Conservation (phyloP, 2,113 vertebrate species). For the Onychostoma macrolepis region DNA sequence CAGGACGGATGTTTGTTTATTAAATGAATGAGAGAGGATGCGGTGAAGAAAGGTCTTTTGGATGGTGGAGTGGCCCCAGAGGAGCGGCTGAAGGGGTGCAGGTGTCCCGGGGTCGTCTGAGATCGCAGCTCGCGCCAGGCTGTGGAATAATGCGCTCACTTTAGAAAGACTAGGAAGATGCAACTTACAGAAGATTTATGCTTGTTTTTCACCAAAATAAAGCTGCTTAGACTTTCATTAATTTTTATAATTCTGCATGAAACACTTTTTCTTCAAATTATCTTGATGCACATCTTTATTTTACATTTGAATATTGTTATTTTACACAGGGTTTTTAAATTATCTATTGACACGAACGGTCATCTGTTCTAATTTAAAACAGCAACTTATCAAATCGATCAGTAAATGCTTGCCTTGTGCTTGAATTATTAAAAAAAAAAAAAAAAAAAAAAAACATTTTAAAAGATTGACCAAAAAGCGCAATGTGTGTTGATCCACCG, state of each 20-base stretch:
- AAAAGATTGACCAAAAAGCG: conserved; percentile 38
- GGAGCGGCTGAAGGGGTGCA: background rate
- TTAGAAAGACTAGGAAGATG: background rate
- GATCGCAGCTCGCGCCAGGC: background rate
- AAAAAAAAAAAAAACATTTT: background rate
- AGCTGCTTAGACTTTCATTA: background rate
- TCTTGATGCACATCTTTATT: background rate
- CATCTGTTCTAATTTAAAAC: background rate
- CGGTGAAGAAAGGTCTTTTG: background rate
- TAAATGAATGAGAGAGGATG: background rate
- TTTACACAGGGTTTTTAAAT: background rate
- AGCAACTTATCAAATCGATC: background rate
- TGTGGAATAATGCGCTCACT: background rate
- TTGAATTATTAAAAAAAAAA: background rate
- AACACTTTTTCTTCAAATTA: background rate
- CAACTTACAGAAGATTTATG: background rate
- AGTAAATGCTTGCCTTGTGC: background rate
- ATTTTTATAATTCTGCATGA: background rate
- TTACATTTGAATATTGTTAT: background rate
- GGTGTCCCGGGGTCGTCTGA: conserved; percentile 3
- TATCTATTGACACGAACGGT: background rate
- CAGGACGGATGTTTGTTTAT: background rate
- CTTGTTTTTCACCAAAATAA: background rate
- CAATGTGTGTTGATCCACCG: conserved; percentile 23
- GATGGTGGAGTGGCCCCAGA: background rate